Evolutionary conservation across 2,888 invertebrate genomes (phyloP), one percentile per base, ranked within the genome.

Genomic region (Drosophila melanosoma): DNA sequence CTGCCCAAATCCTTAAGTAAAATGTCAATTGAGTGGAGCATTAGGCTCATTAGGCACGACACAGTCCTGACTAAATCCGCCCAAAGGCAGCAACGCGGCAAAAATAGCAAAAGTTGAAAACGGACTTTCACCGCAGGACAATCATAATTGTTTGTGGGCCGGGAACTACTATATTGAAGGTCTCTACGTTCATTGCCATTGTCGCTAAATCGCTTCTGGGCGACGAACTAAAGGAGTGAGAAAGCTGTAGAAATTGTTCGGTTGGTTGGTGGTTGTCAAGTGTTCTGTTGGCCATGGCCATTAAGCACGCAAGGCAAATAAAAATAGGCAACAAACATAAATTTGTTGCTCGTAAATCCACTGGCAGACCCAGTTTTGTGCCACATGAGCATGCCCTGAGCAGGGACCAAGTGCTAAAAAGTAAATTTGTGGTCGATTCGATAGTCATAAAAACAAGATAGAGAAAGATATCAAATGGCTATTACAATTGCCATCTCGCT

Each of bases 371-470:
- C 80, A 65, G 85, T 71, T 79, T 51, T 56, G 48, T 78, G 60
- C 53, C 79, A 70, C 64, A 79, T 74, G 69, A 72, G 68, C 80
- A 80, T 88, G 88, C 87, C 87, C 73, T 74, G 72, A 66, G 85
- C 89, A 64, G 89, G 87, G 87, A 87, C 82, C 89, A 80, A 85
- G 87, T 87, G 89, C 88, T 87, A 89, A 88, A 90, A 90, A 90
- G 86, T 90, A 88, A 88, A 90, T 87, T 87, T 87, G 87, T 90
- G 87, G 90, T 82, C 87, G 90, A 90, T 90, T 87, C 89, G 79
- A 90, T 88, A 88, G 87, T 87, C 89, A 82, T 87, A 87, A 87
- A 83, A 83, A 77, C 76, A 69, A 54, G 74, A 74, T 45, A 15
- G 12, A 45, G 70, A 74, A 72, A 82, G 72, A 79, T 66, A 78